These are phyloP conservation scores for Myotis yumanensis DNA, from an alignment of 2,113 vertebrate species.

Conservation along the genomic window DNA sequence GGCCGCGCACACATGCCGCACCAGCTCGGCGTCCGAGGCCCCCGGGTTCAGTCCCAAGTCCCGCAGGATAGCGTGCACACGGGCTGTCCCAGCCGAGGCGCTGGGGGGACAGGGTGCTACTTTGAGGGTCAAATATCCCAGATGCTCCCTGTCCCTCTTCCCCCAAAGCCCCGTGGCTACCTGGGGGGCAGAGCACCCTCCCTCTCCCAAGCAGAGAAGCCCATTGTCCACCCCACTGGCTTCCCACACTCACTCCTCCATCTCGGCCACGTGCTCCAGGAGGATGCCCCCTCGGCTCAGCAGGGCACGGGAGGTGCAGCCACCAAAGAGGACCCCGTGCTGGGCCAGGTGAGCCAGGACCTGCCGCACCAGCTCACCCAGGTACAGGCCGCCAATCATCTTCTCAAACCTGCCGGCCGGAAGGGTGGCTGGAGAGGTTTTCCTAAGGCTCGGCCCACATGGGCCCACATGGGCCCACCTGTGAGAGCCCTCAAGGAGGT, in stretches of 20 bases:
- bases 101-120: background rate
- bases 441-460: background rate
- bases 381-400: constrained; percentile 89
- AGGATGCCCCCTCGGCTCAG: constrained; percentile 69
- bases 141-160: background rate
- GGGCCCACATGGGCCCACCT: background rate
- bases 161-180: background rate
- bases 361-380: constrained; percentile 88
- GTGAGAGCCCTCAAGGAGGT: background rate
- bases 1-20: constrained; percentile 83
- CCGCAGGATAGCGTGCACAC: constrained; percentile 71
- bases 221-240: background rate
- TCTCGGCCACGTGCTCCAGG: constrained; percentile 84
- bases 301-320: constrained; percentile 61
- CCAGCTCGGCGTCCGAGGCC: constrained; percentile 75
- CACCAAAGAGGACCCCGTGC: constrained; percentile 82
- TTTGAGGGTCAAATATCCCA: background rate
- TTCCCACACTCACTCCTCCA: constrained; percentile 84
- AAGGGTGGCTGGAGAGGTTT: background rate
- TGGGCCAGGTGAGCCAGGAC: constrained; percentile 81
- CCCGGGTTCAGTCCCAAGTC: constrained; percentile 79
- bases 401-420: constrained; percentile 89
- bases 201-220: background rate
- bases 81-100: constrained; percentile 53
- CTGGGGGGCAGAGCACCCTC: fast-evolving